Base-by-base conservation (phyloP, 2,888 invertebrate genomes). In the Morpho helenor region DNA sequence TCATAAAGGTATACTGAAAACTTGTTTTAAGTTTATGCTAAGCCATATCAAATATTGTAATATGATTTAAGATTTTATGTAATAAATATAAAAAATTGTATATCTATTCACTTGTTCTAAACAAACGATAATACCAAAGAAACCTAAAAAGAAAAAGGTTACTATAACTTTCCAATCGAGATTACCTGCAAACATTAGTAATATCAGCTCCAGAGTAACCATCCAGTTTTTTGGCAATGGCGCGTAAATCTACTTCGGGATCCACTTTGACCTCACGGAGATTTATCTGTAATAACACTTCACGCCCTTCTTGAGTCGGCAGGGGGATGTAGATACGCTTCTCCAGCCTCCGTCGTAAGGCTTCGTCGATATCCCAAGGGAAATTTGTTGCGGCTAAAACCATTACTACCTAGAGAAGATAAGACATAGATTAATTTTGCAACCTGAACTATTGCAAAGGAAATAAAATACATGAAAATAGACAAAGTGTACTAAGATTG, bases 171-270 rank as follows among this genome's bases (percentile, higher is more conserved):
- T 31, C 5, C 31, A 31, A 31, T 31, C 31, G 2, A 3, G 31
- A 5, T 66, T 73, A 96, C 96, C 97, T 94, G 94, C 99, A 99
- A 61, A 99, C 98, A 82, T 98, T 99, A 56, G 99, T 99, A 60
- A 99, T 98, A 87, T 99, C 99, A n/a, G 99, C 98, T 1, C 99
- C 99, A 2, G 99, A 99, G 84, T 98, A 99, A 0, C 99, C 99
- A 50, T 97, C 96, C 7, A 99, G 90, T 74, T 94, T 94, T 68
- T 92, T 93, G n/a, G 98, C 98, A 61, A 99, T 95, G 41, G 92
- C 91, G 16, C 92, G 92, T 61, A 98, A 87, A 82, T 98, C 95
- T 0, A 99, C 95, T 63, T 94, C 95, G 0, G 94, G 92, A 74
- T 96, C 96, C 1, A 96, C 84, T 77, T 95, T 95, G 0, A 99